Evolutionary conservation across 2,888 invertebrate genomes (phyloP).

Genomic region (Drosophila eohydei): DNA sequence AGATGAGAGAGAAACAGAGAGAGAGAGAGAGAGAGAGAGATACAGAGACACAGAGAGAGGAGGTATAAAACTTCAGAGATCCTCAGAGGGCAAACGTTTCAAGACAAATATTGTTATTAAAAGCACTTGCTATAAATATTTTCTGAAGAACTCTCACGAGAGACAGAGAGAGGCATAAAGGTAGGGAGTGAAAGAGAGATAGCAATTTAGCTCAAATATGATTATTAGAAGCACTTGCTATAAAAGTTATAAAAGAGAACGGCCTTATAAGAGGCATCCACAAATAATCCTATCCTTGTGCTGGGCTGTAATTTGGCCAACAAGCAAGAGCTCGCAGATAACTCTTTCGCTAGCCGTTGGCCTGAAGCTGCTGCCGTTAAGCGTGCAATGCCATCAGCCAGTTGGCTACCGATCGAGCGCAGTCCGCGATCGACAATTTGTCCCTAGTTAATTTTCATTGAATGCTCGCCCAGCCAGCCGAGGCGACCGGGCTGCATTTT

Average conservation of each 20-base stretch:
- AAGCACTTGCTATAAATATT: neutral
- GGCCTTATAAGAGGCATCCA: constrained; percentile 5
- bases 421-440: constrained; percentile 54
- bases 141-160: neutral
- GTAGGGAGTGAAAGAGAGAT: neutral
- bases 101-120: constrained; percentile 21
- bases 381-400: constrained; percentile 33
- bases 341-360: constrained; percentile 14
- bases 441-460: constrained; percentile 59
- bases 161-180: neutral
- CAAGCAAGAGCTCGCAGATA: constrained; percentile 20
- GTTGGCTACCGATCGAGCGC: constrained; percentile 19
- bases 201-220: constrained; percentile 4
- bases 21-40: neutral
- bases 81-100: neutral
- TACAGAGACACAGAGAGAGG: neutral
- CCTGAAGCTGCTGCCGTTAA: constrained; percentile 39
- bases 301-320: constrained; percentile 36
- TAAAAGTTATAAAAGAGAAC: constrained; percentile 12
- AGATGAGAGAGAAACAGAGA: neutral
- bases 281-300: constrained; percentile 25
- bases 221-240: constrained; percentile 24
- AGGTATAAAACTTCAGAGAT: neutral
- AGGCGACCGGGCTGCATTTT: neutral
- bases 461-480: constrained; percentile 38